Conservation (phyloP, 2,113 vertebrate species). For the Irena cyanogastra region DNA sequence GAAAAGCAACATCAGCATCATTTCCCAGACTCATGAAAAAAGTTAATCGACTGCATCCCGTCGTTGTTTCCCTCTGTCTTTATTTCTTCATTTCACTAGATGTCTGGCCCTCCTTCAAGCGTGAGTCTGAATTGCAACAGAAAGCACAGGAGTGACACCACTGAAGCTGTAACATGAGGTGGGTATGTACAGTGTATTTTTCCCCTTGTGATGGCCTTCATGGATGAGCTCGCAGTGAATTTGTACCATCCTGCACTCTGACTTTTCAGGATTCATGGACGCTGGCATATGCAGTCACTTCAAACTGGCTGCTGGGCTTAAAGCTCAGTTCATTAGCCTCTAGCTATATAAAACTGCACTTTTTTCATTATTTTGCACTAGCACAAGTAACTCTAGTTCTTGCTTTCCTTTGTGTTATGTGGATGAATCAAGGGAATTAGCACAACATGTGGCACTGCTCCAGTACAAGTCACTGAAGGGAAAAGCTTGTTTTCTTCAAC, state of each 20-base stretch:
- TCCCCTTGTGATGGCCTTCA: not conserved
- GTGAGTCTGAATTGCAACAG: not conserved
- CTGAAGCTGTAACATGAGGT: not conserved
- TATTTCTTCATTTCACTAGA: not conserved
- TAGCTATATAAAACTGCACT: not conserved
- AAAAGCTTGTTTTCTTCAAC: not conserved
- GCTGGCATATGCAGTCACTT: not conserved
- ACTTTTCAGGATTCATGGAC: not conserved
- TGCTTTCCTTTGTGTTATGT: not conserved
- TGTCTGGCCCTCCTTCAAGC: not conserved
- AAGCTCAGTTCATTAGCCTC: not conserved
- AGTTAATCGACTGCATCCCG: not conserved
- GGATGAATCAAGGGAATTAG: not conserved
- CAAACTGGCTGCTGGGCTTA: not conserved
- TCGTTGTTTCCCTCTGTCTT: not conserved
- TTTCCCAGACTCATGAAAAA: not conserved
- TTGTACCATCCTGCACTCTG: rapidly evolving
- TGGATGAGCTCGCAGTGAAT: not conserved
- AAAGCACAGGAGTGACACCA: not conserved
- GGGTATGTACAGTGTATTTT: rapidly evolving
- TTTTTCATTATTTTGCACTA: not conserved
- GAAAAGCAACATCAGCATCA: not conserved
- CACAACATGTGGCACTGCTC: not conserved
- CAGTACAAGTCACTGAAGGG: not conserved
- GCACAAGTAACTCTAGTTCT: not conserved